These are phyloP conservation scores for Cosmopolites sordidus DNA, from an alignment of 2,888 invertebrate species.

Conservation along the genomic window DNA sequence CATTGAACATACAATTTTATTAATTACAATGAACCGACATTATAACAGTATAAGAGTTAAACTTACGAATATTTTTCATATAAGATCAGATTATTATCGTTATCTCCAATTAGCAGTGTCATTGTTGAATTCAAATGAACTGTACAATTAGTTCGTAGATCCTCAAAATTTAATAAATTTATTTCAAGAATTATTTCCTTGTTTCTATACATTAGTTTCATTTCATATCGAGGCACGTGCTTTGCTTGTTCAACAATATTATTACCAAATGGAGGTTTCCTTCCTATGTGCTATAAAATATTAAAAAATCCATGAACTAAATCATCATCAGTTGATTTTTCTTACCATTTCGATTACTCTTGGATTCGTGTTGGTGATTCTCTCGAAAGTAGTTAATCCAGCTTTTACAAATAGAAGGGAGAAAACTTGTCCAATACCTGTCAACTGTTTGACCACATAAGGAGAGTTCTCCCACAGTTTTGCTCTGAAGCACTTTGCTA, in stretches of 20 bases:
- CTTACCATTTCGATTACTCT: slow-evolving; percentile 67
- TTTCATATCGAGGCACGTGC: slow-evolving; percentile 60
- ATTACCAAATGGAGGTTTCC: slow-evolving; percentile 70
- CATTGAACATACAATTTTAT: too few relatives aligned
- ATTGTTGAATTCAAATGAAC: slow-evolving; percentile 54
- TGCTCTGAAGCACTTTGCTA: slow-evolving; percentile 64
- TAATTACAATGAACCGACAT: neutral
- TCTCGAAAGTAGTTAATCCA: slow-evolving; percentile 63
- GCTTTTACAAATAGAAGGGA: slow-evolving; percentile 61
- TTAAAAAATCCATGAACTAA: too few relatives aligned
- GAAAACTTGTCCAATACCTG: slow-evolving; percentile 65
- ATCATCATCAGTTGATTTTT: too few relatives aligned
- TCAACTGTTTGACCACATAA: slow-evolving; percentile 65
- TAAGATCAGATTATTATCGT: slow-evolving; percentile 57
- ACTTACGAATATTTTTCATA: slow-evolving; percentile 56
- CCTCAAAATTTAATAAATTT: slow-evolving; percentile 48
- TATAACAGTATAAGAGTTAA: slow-evolving; percentile 7
- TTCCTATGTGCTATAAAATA: slow-evolving; percentile 31
- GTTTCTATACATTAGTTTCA: slow-evolving; percentile 44
- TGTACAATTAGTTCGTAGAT: slow-evolving; percentile 50
- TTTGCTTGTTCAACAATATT: slow-evolving; percentile 58
- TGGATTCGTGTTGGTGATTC: slow-evolving; percentile 63
- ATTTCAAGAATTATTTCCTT: slow-evolving; percentile 28
- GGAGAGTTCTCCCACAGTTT: slow-evolving; percentile 73
- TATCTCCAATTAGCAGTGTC: slow-evolving; percentile 62